Evolutionary conservation across 2,888 invertebrate genomes (phyloP), one percentile per base, ranked within the genome.

Genomic region (Cybosia mesomella): DNA sequence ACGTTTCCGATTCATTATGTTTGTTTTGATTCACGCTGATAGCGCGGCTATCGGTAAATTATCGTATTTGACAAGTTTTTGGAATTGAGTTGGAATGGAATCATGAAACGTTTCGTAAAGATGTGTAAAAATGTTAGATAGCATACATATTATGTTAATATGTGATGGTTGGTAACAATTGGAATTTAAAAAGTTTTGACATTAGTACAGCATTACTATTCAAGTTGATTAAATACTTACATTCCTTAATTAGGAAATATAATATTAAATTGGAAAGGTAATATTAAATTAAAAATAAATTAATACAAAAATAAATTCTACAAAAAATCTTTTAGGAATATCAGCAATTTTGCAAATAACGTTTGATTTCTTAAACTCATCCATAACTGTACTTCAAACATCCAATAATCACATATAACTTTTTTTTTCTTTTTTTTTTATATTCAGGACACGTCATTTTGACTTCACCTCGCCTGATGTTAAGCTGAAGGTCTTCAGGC

Each of bases 1-100:
- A 78, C 79, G 81, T 85, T 82, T 81, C 78, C 81, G 83, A 75
- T 65, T 66, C 63, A 68, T 71, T 77, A 76, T 83, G 74, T 82
- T 83, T 85, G 82, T 75, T 78, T 77, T 81, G 78, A 71, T 83
- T 79, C 71, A 65, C 68, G 63, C 64, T 68, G 83, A 79, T 84
- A 80, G 73, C 64, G 60, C 60, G 28, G 62, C 57, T 68, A 70
- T 82, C 73, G 76, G 70, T 76, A 68, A 75, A 72, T 79, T 76
- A 64, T 24, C n/a, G 49, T 64, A 58, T 80, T 82, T 81, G 79
- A 81, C 81, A 73, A 70, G 39, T 78, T 66, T 21, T 15, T 11
- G n/a, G 34, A 65, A 71, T 68, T 74, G 65, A 59, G 49, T 69
- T 54, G 49, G 58, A 55, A 71, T 71, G 68, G 65, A 70, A 72